These are phyloP conservation scores for Drosophila flavopinicola DNA, from an alignment of 2,888 invertebrate genomes.

Conservation along the genomic window DNA sequence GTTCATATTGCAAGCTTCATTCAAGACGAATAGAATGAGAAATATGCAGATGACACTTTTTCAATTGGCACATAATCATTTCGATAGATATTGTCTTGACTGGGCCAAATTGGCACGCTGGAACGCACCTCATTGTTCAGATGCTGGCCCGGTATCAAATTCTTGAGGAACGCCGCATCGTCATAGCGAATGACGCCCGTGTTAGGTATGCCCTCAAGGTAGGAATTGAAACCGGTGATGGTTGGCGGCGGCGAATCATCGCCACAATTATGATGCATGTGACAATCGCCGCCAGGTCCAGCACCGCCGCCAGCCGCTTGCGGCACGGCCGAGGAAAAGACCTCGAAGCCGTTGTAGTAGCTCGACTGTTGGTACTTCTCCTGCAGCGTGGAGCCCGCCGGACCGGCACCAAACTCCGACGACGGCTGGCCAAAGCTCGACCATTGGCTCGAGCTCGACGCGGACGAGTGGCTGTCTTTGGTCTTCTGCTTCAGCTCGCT, in stretches of 20 bases:
- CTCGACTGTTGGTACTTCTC: conserved; percentile 82
- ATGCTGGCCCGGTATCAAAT: conserved; percentile 84
- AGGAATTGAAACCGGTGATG: conserved; percentile 83
- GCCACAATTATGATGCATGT: conserved; percentile 83
- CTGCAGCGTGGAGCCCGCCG: conserved; percentile 65
- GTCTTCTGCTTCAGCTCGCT: conserved; percentile 84
- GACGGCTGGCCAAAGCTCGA: conserved; percentile 56
- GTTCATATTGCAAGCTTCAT: background rate
- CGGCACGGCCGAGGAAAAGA: conserved; percentile 68
- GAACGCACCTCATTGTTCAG: conserved; percentile 83
- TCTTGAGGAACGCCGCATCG: conserved; percentile 83
- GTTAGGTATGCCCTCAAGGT: conserved; percentile 83
- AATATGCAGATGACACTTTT: conserved; percentile 3
- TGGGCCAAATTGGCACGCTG: conserved; percentile 1
- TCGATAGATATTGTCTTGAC: conserved; percentile 14
- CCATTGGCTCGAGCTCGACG: conserved; percentile 62
- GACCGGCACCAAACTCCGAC: conserved; percentile 38
- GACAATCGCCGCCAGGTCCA: conserved; percentile 68
- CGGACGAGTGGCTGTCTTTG: conserved; percentile 74
- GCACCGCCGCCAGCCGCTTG: conserved; percentile 26
- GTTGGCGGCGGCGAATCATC: conserved; percentile 84
- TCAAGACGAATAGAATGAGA: conserved; percentile 25
- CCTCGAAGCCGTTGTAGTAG: conserved; percentile 83
- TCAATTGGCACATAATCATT: conserved; percentile 8
- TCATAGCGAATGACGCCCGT: conserved; percentile 84